Base-by-base conservation (phyloP, 2,888 invertebrate genomes). In the Euzetes globulus region DNA sequence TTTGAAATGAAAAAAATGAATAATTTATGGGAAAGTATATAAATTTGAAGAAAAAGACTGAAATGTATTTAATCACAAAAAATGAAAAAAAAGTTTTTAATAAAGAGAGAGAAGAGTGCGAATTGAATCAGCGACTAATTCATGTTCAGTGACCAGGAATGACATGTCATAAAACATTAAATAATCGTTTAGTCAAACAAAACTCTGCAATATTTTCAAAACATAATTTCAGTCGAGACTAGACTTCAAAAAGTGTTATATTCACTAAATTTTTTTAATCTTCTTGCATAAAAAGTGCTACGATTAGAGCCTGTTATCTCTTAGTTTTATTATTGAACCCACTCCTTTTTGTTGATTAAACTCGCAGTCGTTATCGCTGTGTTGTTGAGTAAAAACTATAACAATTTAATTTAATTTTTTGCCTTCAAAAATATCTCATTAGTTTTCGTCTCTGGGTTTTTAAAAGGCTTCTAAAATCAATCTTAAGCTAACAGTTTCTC, bases 331-430 rank as follows among this genome's bases (percentile, higher is more conserved):
- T 17, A 58, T 29, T 29, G 58, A 58, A 29, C 27, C 50, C 41
- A 41, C 41, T 41, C 41, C 41, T 58, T 29, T 29, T 58, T 27
- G 9, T 22, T 29, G 29, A 29, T 58, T 58, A 58, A 58, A 29
- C 11, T 58, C 13, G 17, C 27, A 29, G 29, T 58, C 58, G 19
- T 58, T 58, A 27, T 27, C 27, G n/a, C n/a, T 58, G 3, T 27
- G 22, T 6, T 55, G 13, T 29, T 25, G 55, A 58, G 58, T 29
- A 27, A 58, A 58, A 58, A 58, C 15, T 58, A 22, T 29, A 58
- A 58, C 27, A 58, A 37, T 65, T 65, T 65, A 37, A 65, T 37
- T 65, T 37, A 65, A 65, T 65, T 65, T 60, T 60, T 33, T 65
- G 15, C 9, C 37, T 37, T 65, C 19, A 33, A 65, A 65, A 65